Conservation (phyloP, 1,140 invertebrate genomes). For the Platyscapa corneri region DNA sequence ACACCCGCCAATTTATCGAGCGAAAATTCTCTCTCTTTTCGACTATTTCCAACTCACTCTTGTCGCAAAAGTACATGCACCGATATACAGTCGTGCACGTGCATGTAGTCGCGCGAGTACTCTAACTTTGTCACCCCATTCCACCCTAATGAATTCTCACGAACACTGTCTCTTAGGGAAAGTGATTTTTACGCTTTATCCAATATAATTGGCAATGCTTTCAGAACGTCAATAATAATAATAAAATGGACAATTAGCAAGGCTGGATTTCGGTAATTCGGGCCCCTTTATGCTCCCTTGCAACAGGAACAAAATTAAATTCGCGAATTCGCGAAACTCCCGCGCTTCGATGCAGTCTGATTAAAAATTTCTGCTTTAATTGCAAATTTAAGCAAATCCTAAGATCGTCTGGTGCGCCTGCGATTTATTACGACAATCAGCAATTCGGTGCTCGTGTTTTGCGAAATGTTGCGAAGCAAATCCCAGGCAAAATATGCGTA, state of each 20-base stretch:
- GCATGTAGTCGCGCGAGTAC: neutral
- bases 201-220: neutral
- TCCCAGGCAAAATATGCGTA: no score
- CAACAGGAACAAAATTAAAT: no score
- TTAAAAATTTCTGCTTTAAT: no score
- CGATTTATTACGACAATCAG: no score
- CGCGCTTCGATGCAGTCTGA: no score
- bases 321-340: no score
- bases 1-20: constrained; percentile 49
- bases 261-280: neutral
- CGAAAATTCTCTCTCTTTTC: neutral
- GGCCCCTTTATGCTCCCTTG: neutral
- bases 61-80: neutral
- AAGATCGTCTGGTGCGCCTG: no score
- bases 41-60: neutral
- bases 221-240: neutral
- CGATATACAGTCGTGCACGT: neutral
- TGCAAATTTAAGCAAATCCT: no score
- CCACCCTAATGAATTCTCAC: constrained; percentile 22
- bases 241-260: neutral
- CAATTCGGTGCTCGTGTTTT: no score
- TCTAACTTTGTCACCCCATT: neutral
- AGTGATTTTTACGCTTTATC: neutral
- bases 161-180: neutral
- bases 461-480: no score